Base-by-base conservation (phyloP, 2,888 invertebrate genomes). In the Meta bourneti region DNA sequence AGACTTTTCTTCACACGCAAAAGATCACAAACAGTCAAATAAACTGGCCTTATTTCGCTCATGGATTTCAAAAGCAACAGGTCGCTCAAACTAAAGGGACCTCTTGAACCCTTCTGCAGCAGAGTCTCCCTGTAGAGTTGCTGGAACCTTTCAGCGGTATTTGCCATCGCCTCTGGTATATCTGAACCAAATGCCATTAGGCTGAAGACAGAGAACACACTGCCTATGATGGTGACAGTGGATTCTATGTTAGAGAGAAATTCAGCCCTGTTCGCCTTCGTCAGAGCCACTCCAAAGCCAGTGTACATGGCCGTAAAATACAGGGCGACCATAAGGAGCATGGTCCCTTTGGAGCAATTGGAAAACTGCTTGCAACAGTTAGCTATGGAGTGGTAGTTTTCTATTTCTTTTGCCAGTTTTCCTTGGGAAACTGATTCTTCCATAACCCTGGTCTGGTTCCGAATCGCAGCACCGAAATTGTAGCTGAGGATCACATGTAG, bases 1-100 rank as follows among this genome's bases (percentile, higher is more conserved):
- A 83, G 72, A 19, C 72, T 71, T 72, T 72, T 83, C 8, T 83
- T 70, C 51, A 83, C 51, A n/a, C 48, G 48, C n/a, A 83, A n/a
- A 49, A 71, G 7, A 16, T 83, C 72, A 16, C 9, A 71, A 71
- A 48, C 82, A 0, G 82, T 83, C 19, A 83, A 16, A 71, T 83
- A 70, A 49, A 83, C 51, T 7, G 72, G 51, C 20, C 49, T 49
- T 6, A 83, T 69, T 51, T 72, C 82, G 20, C 82, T 51, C 19
- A 83, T 9, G 7, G 82, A 70, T 51, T 72, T 83, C 19, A 83
- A 49, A 49, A 83, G 71, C 49, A 83, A 16, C 19, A 83, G 7
- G n/a, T 77, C 49, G 0, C 13, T 5, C 11, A 16, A 6, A 9
- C 1, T 61, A 1, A 61, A 5, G 7, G 7, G 0, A 61, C 9